A percentile compares a stretch with the other conserved stretches of the same genome.
Conservation (phyloP, 2,888 invertebrate genomes). For the Drosophila mettleri region DNA sequence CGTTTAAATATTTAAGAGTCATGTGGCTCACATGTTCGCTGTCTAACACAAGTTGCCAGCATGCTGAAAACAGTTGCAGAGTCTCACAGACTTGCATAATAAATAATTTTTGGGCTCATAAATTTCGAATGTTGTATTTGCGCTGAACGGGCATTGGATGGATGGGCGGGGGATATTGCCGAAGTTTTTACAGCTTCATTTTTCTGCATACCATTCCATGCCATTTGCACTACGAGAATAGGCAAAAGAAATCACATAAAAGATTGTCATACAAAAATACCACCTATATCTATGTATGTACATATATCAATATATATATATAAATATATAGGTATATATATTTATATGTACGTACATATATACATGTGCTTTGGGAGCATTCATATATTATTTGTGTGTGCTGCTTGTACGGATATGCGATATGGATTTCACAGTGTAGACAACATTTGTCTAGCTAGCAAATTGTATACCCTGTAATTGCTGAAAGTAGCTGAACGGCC, state of each 20-base stretch:
- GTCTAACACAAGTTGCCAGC: conserved; percentile 28
- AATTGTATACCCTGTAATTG: conserved; percentile 19
- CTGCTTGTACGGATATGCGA: conserved; percentile 40
- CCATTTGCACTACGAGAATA: conserved; percentile 57
- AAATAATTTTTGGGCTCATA: conserved; percentile 79
- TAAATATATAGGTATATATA: background rate
- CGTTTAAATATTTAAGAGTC: conserved; percentile 27
- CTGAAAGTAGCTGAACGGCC: background rate
- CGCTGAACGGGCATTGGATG: background rate
- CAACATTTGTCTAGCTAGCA: conserved; percentile 52
- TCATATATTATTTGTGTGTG: conserved; percentile 55
- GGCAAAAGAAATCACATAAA: conserved; percentile 73
- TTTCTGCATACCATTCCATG: conserved; percentile 44
- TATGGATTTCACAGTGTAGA: conserved; percentile 54
- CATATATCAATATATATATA: background rate
- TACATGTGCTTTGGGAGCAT: conserved; percentile 25
- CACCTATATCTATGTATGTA: conserved; percentile 1
- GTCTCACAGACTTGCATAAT: conserved; percentile 59
- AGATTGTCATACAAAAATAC: conserved; percentile 54
- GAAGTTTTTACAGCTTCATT: conserved; percentile 66
- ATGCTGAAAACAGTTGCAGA: conserved; percentile 43
- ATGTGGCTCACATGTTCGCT: conserved; percentile 16
- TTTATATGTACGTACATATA: background rate
- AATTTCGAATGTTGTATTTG: conserved; percentile 68
- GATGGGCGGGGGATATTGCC: conserved; percentile 3